These are phyloP conservation scores for Tanypteryx hageni DNA, from an alignment of 2,888 invertebrate species.

Conservation along the genomic window DNA sequence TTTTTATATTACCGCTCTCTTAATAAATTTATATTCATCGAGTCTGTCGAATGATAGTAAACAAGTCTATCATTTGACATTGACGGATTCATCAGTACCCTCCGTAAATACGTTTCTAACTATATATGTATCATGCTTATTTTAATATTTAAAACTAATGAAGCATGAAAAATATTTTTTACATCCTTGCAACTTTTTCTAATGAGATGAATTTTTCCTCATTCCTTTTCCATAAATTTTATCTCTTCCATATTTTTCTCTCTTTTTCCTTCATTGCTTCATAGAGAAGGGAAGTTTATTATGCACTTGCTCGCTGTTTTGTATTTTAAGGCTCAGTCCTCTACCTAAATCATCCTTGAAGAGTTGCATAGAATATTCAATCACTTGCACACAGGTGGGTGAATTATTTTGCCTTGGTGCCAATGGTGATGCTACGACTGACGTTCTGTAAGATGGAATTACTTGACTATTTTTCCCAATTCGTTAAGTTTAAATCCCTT, in stretches of 20 bases:
- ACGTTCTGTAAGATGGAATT: neutral
- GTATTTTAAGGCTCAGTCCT: neutral
- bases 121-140: no score
- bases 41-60: no score
- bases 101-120: no score
- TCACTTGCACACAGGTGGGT: neutral
- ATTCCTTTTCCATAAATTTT: neutral
- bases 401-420: constrained; percentile 7
- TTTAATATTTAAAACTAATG: no score
- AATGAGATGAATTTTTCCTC: neutral
- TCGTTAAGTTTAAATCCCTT: neutral
- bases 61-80: neutral
- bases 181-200: no score
- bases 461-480: neutral
- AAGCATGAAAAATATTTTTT: no score
- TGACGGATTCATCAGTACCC: neutral
- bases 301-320: neutral
- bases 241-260: neutral
- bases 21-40: neutral
- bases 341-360: neutral
- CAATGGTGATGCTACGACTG: neutral
- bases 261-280: neutral
- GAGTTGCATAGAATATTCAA: constrained; percentile 5
- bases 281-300: neutral
- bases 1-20: neutral